Evolutionary conservation across 2,797 vertebrate genomes (phyloP).

Genomic region (Myotis daubentonii): DNA sequence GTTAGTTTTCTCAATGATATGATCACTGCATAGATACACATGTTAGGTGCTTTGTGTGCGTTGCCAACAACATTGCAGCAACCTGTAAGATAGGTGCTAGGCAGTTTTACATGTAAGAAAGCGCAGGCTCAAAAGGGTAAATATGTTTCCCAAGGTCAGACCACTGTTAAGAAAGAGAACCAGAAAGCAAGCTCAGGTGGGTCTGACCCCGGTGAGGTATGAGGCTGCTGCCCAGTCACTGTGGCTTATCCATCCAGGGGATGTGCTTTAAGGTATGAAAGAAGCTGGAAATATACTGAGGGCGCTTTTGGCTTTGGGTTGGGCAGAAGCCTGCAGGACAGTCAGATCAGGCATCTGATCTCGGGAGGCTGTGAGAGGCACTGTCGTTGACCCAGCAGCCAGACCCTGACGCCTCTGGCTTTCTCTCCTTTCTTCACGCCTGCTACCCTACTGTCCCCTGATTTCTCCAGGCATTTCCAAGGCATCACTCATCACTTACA

Average conservation of each 20-base stretch:
- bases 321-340: background rate
- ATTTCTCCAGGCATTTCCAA: slow-evolving; percentile 22
- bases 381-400: background rate
- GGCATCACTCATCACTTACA: background rate
- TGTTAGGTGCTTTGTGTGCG: background rate
- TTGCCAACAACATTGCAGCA: background rate
- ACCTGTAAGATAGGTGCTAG: background rate
- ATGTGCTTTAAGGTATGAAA: background rate
- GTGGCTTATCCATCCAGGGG: background rate
- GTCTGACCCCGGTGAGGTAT: background rate
- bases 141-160: background rate
- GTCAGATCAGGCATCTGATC: background rate
- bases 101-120: slow-evolving; percentile 23
- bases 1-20: background rate
- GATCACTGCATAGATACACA: background rate
- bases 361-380: background rate
- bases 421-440: background rate
- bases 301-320: background rate
- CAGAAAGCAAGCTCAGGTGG: background rate
- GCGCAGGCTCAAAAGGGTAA: background rate
- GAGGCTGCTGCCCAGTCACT: background rate
- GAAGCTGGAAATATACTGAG: background rate
- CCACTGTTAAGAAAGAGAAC: background rate
- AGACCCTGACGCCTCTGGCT: background rate
- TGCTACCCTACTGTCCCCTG: background rate